Base-by-base conservation (phyloP, 1,140 invertebrate species). In the Semibalanus balanoides region DNA sequence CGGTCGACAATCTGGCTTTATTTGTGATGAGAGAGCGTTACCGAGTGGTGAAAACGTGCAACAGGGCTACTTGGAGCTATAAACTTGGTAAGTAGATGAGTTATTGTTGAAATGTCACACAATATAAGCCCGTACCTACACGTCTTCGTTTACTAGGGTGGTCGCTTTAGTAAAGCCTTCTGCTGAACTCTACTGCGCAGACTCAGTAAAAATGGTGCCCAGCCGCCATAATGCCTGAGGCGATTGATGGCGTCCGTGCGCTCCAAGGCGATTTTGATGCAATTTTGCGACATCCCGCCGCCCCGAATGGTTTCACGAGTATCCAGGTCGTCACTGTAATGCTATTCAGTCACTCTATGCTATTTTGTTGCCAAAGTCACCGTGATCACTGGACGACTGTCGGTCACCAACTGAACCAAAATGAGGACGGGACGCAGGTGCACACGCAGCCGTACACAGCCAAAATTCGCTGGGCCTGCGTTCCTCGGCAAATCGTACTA, bases 371-470 rank as follows among this genome's bases (percentile, higher is more conserved):
- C 51, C 22, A 64, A 64, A 64, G 22, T 64, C 51, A 25, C 51
- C 7, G 22, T 64, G 51, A 25, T 64, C 51, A 22, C 51, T 64
- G 51, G 51, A 25, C 51, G 14, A 25, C 51, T 64, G 14, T 25
- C 51, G 14, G 51, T 64, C 11, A 25, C 51, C 51, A 25, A 64
- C 51, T 64, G 51, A 64, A 25, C 51, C 51, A 64, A 64, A 64
- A 22, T 64, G 51, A 64, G 51, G 51, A 64, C 51, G 51, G 51
- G 70, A 72, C 70, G 70, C 70, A 72, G 70, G 70, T 72, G 70
- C 70, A 72, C 70, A 72, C 70, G 70, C 70, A 72, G 70, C 29
- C 70, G 70, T 72, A 72, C 70, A 72, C 29, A 29, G 70, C 70
- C 70, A 28, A 72, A 72, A 29, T 72, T 64, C 28, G n/a, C 29